Base-by-base conservation (phyloP, 1,140 invertebrate genomes). In the Saxidomus purpurata region DNA sequence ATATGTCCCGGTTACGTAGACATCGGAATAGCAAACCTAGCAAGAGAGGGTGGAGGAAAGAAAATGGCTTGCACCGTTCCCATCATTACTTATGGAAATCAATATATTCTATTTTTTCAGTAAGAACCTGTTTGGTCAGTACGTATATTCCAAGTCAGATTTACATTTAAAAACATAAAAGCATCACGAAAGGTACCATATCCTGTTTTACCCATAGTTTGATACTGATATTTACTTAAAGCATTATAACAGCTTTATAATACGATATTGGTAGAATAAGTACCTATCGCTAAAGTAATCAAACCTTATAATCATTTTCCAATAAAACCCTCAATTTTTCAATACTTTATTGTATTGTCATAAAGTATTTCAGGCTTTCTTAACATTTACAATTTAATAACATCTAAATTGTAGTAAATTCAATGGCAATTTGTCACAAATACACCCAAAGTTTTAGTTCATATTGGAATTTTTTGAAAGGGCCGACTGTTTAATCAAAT, bases 361-460 rank as follows among this genome's bases (percentile, higher is more conserved):
- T 71, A 59, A 40, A 6, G 17, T 71, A 36, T 38, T 71, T 36
- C 34, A 71, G 17, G 15, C 34, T 38, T 71, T 67, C 61, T 67
- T 11, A 9, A 36, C 15, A 38, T 71, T 71, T 79, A 79, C 47
- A 79, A 79, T 79, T 79, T 59, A 79, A 79, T 55, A 34, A 79
- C 49, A 38, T 79, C 31, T 34, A 55, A 55, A 77, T 52, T 49
- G 74, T 31, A 3, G 28, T 19, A 19, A n/a, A 79, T 25, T 79
- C 28, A 36, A 79, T 59, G 8, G 47, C 36, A 52, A 79, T 79
- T 79, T 55, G 76, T 79, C 28, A 79, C 76, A 79, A 79, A 79
- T 49, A 31, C 28, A 36, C 47, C 17, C 28, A 22, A 55, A 22
- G 25, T 55, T 55, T 55, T 9, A 55, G 43, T 59, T 52, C n/a